A percentile compares a stretch with the other conserved stretches of the same genome.
Evolutionary conservation across 2,888 invertebrate genomes (phyloP).

Genomic region (Zygogramma bicolorata): DNA sequence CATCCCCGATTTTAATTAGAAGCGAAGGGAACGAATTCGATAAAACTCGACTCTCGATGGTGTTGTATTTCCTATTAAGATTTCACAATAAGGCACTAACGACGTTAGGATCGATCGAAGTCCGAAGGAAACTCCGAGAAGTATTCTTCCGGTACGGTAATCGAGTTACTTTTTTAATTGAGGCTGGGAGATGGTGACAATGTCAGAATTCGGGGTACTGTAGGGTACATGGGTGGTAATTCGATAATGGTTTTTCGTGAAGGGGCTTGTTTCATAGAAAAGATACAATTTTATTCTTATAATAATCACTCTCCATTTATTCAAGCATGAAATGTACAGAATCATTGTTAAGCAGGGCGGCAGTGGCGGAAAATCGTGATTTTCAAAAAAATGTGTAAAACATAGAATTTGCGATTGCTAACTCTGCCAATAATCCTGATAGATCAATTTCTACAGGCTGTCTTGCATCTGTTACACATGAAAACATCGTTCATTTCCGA

Average conservation of each 20-base stretch:
- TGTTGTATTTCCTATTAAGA: constrained; percentile 24
- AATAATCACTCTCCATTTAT: too few species aligned
- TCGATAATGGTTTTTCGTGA: background rate
- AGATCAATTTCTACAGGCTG: too few species aligned
- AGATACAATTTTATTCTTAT: too few species aligned
- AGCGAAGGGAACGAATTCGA: constrained; percentile 23
- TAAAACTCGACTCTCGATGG: constrained; percentile 26
- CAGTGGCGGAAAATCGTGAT: too few species aligned
- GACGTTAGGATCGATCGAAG: constrained; percentile 6
- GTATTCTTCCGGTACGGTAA: background rate
- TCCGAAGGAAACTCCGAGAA: constrained; percentile 3
- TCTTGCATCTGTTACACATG: too few species aligned
- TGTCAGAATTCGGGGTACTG: background rate
- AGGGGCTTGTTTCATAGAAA: too few species aligned
- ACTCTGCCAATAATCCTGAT: too few species aligned
- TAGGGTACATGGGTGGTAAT: background rate
- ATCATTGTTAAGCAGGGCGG: too few species aligned
- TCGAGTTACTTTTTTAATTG: constrained; percentile 2
- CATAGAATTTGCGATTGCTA: too few species aligned
- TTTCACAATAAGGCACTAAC: constrained; percentile 18
- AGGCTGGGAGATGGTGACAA: background rate
- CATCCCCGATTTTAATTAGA: constrained; percentile 37
- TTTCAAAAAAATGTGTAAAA: too few species aligned
- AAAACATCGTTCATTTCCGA: too few species aligned
- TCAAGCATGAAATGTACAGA: too few species aligned